Evolutionary conservation across 1,140 invertebrate genomes (phyloP).

Genomic region (Drosophila rhopaloa): DNA sequence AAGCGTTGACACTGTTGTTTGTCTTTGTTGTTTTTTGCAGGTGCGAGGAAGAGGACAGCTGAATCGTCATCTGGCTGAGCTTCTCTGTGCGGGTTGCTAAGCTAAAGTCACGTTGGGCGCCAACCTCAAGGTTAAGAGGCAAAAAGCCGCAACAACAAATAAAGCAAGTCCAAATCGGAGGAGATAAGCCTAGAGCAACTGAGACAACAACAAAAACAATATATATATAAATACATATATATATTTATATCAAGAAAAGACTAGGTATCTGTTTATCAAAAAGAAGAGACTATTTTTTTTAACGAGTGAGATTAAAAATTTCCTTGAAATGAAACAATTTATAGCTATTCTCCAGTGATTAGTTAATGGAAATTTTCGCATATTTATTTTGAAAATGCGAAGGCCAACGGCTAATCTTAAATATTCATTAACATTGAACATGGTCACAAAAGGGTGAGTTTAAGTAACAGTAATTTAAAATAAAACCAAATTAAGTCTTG

Average conservation of each 20-base stretch:
- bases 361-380: background rate
- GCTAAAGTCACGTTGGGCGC: conserved; percentile 66
- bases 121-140: conserved; percentile 70
- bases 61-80: conserved; percentile 1
- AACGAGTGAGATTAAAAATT: no score
- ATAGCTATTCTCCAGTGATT: conserved; percentile 2
- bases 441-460: no score
- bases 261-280: conserved; percentile 51
- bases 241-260: conserved; percentile 1
- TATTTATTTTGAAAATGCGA: background rate
- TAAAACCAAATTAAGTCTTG: no score
- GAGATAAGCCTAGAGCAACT: conserved; percentile 19
- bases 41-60: conserved; percentile 5
- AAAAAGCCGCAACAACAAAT: conserved; percentile 42
- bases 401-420: no score
- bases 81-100: conserved; percentile 46
- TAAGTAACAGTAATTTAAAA: no score
- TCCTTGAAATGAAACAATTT: conserved; percentile 19
- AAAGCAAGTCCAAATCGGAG: conserved; percentile 32
- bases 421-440: no score
- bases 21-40: conserved; percentile 12
- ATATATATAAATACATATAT: background rate
- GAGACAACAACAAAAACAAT: conserved; percentile 3
- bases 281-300: conserved; percentile 36
- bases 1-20: conserved; percentile 63